phyloP scores from a whole-genome alignment of 2,113 vertebrate genomes.

The Ondatra zibethicus region DNA sequence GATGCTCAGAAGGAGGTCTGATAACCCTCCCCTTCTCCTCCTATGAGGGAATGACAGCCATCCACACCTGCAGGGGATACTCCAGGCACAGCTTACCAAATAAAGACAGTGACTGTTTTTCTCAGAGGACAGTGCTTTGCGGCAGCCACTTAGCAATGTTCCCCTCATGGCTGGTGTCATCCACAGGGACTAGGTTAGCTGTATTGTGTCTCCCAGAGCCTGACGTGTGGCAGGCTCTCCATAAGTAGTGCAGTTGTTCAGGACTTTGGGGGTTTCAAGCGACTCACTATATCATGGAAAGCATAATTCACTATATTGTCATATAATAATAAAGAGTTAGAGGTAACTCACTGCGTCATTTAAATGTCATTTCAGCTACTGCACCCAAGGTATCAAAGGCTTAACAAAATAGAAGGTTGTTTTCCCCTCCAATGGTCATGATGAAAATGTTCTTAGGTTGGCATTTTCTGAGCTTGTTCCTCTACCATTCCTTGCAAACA shows the following conservation, averaged over 20 bases:
- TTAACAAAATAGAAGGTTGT: not conserved
- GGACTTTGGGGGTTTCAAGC: not conserved
- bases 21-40: not conserved
- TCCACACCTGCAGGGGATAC: not conserved
- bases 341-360: not conserved
- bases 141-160: not conserved
- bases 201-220: not conserved
- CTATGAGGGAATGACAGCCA: too few relatives aligned
- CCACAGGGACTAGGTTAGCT: not conserved
- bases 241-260: slow-evolving; percentile 1
- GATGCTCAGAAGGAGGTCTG: not conserved
- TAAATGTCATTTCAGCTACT: not conserved
- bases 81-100: not conserved
- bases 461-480: not conserved
- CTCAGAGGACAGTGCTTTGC: not conserved
- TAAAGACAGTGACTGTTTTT: not conserved
- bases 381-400: not conserved
- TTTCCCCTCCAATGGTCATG: not conserved
- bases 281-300: not conserved
- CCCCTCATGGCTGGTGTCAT: not conserved
- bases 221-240: not conserved
- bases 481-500: not conserved
- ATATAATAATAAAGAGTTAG: not conserved
- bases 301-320: not conserved
- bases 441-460: not conserved